A percentile compares a stretch with the other conserved stretches of the same genome.
These are phyloP conservation scores for Hirtodrosophila histrioides DNA, from an alignment of 2,888 invertebrate genomes.

Conservation along the genomic window DNA sequence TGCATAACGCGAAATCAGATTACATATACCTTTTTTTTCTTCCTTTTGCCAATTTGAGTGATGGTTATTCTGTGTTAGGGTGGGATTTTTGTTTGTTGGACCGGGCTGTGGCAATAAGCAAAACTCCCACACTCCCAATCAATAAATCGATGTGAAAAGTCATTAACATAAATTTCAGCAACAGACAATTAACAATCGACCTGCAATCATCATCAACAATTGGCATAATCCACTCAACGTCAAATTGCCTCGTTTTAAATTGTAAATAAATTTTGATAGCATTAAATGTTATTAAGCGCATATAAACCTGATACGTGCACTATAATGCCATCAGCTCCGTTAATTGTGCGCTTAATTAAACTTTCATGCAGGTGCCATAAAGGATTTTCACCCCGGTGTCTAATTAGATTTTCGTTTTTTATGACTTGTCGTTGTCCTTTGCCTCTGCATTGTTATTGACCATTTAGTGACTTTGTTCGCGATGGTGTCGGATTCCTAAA, in stretches of 20 bases:
- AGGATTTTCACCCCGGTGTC: constrained; percentile 64
- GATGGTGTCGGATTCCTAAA: constrained; percentile 46
- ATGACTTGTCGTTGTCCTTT: constrained; percentile 17
- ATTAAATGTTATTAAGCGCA: constrained; percentile 73
- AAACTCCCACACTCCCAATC: constrained; percentile 37
- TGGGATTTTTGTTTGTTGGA: constrained; percentile 15
- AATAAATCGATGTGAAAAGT: constrained; percentile 73
- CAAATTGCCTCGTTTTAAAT: constrained; percentile 75
- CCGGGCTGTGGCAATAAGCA: neutral
- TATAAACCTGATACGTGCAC: constrained; percentile 22
- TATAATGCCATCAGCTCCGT: constrained; percentile 47
- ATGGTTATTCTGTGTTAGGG: constrained; percentile 38
- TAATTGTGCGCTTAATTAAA: constrained; percentile 79
- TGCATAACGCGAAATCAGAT: constrained; percentile 68
- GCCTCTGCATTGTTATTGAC: constrained; percentile 6
- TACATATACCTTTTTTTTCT: constrained; percentile 32
- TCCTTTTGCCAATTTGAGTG: constrained; percentile 33
- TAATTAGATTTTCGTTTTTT: constrained; percentile 75
- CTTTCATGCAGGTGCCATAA: constrained; percentile 79
- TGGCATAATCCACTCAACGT: constrained; percentile 74
- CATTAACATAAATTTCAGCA: constrained; percentile 72
- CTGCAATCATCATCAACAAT: constrained; percentile 76
- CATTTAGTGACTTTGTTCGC: constrained; percentile 14
- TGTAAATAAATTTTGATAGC: constrained; percentile 76
- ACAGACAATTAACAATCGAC: constrained; percentile 76